These are phyloP conservation scores for Mustela nigripes DNA, from an alignment of 2,113 vertebrate species.

Conservation along the genomic window DNA sequence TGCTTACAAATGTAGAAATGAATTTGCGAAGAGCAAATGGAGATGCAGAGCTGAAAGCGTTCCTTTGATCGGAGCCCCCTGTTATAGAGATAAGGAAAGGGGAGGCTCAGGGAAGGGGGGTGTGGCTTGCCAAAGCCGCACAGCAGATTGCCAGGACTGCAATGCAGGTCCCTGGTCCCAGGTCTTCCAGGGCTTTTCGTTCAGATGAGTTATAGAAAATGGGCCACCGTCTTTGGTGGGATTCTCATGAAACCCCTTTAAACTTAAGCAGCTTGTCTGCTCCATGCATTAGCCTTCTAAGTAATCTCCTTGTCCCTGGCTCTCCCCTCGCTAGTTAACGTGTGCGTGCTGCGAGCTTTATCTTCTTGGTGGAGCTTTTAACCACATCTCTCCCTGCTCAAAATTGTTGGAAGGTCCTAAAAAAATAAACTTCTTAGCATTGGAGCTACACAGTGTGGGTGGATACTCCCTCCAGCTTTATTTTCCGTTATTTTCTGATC, in stretches of 20 bases:
- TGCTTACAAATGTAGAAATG: conserved; percentile 29
- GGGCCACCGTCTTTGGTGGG: neutral
- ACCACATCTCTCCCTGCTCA: neutral
- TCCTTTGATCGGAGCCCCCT: conserved; percentile 32
- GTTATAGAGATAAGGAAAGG: conserved; percentile 30
- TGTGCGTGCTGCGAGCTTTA: neutral
- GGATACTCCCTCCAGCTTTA: neutral
- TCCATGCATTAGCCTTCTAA: neutral
- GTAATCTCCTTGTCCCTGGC: neutral
- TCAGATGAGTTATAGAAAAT: neutral
- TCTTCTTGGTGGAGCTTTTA: neutral
- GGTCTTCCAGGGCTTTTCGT: neutral
- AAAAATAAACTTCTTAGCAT: neutral
- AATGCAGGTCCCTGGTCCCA: neutral
- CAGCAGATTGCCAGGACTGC: neutral
- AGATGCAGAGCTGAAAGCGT: conserved; percentile 22
- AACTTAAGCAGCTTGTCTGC: neutral
- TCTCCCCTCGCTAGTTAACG: neutral
- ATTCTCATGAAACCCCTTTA: neutral
- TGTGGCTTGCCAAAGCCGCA: conserved; percentile 36
- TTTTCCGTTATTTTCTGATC: neutral
- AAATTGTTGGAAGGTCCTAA: neutral
- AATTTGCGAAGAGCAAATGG: conserved; percentile 2
- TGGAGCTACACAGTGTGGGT: neutral
- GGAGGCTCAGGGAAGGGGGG: neutral